These are phyloP conservation scores for Psittacula echo DNA, from an alignment of 2,797 vertebrate genomes.

Conservation along the genomic window DNA sequence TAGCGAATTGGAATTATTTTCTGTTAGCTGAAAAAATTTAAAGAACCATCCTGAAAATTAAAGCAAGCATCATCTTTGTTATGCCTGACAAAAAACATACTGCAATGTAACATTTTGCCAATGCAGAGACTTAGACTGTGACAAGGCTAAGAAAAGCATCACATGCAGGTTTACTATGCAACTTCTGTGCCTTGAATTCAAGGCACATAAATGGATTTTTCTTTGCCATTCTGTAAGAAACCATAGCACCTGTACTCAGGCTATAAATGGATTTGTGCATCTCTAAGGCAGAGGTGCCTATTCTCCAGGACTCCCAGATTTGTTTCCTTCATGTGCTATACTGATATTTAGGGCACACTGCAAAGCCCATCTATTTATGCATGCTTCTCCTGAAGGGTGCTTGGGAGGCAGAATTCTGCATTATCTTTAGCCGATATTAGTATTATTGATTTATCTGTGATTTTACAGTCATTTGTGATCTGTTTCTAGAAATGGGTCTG, in stretches of 20 bases:
- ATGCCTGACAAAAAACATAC: not conserved
- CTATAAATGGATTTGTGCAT: not conserved
- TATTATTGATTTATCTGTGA: not conserved
- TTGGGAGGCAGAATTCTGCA: not conserved
- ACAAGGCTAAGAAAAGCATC: not conserved
- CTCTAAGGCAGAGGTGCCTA: not conserved
- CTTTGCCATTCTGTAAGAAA: not conserved
- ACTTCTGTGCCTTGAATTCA: not conserved
- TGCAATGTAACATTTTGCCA: not conserved
- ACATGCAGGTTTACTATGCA: not conserved
- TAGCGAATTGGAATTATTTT: not conserved
- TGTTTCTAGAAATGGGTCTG: not conserved
- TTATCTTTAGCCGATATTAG: not conserved
- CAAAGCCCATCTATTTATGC: not conserved
- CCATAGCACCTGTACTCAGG: accelerated
- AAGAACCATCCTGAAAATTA: constrained; percentile 2
- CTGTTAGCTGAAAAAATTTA: not conserved
- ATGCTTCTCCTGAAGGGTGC: not conserved
- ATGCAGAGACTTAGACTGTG: not conserved
- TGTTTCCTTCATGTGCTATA: not conserved
- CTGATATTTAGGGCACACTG: not conserved
- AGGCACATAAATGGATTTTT: not conserved
- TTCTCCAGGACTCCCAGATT: not conserved
- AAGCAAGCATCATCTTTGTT: not conserved
- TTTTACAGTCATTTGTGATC: not conserved